Evolutionary conservation across 2,113 vertebrate species (phyloP).

Genomic region (Malurus cyaneus): DNA sequence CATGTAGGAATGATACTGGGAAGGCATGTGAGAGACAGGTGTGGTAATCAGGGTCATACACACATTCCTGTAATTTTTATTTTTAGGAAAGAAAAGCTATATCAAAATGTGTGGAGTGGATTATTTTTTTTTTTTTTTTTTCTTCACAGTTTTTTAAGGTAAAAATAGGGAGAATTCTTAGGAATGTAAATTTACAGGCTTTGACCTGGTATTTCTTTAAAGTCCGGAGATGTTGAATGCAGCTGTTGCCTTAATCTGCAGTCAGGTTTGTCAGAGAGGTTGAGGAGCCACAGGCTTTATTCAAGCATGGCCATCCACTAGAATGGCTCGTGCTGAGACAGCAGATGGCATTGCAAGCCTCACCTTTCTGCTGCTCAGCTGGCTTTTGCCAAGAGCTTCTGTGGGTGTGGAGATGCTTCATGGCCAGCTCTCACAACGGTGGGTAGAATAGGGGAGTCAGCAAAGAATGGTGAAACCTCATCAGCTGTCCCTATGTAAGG

Average conservation of each 20-base stretch:
- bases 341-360: too few relatives aligned
- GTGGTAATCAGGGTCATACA: not conserved
- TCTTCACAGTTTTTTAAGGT: not conserved
- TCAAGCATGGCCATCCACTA: not conserved
- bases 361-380: not conserved
- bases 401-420: not conserved
- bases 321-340: not conserved
- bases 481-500: not conserved
- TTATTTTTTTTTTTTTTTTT: too few relatives aligned
- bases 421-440: fast-evolving
- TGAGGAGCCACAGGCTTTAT: not conserved
- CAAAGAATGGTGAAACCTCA: not conserved
- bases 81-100: not conserved
- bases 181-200: not conserved
- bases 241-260: not conserved
- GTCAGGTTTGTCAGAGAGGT: not conserved
- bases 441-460: not conserved
- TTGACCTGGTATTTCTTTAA: not conserved
- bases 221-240: not conserved
- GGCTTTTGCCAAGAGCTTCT: not conserved
- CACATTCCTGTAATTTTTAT: not conserved
- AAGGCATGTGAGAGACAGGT: not conserved
- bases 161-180: not conserved
- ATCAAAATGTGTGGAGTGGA: not conserved
- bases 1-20: not conserved